Percentiles rank a stretch among this genome's conserved stretches.
phyloP scores from a whole-genome alignment of 2,797 vertebrate species.

The Coilia nasus region DNA sequence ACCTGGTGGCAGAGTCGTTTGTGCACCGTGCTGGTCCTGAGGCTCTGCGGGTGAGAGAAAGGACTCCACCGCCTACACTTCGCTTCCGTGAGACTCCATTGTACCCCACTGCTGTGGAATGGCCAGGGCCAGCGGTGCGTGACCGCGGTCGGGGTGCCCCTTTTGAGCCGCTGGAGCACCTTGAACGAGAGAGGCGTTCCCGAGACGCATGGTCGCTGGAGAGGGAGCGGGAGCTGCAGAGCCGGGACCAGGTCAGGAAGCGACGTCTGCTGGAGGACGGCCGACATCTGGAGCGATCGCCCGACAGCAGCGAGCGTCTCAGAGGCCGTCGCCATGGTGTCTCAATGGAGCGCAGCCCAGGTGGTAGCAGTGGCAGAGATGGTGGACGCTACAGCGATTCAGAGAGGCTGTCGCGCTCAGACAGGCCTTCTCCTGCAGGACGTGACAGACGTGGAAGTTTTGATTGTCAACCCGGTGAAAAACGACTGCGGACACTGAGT shows the following conservation, averaged over 20 bases:
- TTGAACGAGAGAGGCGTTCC: conserved; percentile 84
- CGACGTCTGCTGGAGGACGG: conserved; percentile 86
- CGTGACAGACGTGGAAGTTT: conserved; percentile 84
- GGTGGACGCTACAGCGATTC: conserved; percentile 85
- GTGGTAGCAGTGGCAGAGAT: conserved; percentile 78
- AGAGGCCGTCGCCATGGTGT: conserved; percentile 82
- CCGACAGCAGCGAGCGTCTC: conserved; percentile 86
- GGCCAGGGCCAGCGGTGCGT: conserved; percentile 90
- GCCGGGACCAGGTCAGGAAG: conserved; percentile 87
- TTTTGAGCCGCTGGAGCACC: conserved; percentile 90
- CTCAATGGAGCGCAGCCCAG: conserved; percentile 85
- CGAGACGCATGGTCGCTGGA: conserved; percentile 93
- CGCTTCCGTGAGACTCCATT: conserved; percentile 96
- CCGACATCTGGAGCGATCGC: conserved; percentile 90
- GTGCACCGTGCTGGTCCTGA: conserved; percentile 90
- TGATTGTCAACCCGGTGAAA: conserved; percentile 81
- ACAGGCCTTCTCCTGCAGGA: conserved; percentile 79
- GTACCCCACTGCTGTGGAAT: conserved; percentile 87
- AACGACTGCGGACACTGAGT: conserved; percentile 58
- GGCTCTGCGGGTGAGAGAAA: conserved; percentile 89
- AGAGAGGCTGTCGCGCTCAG: conserved; percentile 83
- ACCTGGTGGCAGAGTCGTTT: conserved; percentile 90
- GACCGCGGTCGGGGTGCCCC: conserved; percentile 87
- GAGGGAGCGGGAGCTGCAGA: conserved; percentile 83
- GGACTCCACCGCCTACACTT: conserved; percentile 88